A percentile compares a stretch with the other conserved stretches of the same genome.
phyloP scores from a whole-genome alignment of 2,113 vertebrate species.

The Notechis scutatus region DNA sequence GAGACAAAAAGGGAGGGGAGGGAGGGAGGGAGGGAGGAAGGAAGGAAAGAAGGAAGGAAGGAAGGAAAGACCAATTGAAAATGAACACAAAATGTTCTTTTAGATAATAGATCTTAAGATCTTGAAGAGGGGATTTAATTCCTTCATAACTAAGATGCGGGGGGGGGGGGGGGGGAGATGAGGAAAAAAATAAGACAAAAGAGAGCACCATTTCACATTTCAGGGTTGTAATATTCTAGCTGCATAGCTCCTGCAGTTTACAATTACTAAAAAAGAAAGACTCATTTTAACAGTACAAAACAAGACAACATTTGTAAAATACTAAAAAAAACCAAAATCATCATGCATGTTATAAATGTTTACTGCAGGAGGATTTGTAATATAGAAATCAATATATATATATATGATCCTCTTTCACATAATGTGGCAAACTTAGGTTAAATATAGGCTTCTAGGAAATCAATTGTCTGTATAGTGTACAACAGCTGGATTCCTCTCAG shows the following conservation, averaged over 20 bases:
- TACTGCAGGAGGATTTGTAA: constrained; percentile 84
- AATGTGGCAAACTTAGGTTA: constrained; percentile 94
- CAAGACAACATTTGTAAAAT: constrained; percentile 33
- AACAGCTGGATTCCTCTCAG: constrained; percentile 71
- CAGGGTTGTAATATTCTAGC: background rate
- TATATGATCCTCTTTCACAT: constrained; percentile 87
- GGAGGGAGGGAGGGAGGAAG: background rate
- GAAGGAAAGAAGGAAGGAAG: background rate
- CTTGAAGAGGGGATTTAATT: too few relatives aligned
- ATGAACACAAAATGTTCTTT: constrained; percentile 7
- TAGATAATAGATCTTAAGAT: background rate
- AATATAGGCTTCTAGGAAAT: constrained; percentile 94
- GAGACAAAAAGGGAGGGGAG: background rate
- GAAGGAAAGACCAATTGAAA: background rate
- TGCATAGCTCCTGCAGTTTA: background rate
- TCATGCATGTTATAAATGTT: constrained; percentile 67
- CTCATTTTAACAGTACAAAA: constrained; percentile 21
- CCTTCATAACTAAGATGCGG: too few relatives aligned
- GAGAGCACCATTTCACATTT: too few relatives aligned
- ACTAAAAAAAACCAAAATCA: constrained; percentile 44
- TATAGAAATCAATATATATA: constrained; percentile 87
- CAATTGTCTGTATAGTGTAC: constrained; percentile 84
- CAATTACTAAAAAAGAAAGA: constrained; percentile 1
- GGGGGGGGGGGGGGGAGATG: too few relatives aligned
- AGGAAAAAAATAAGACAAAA: too few relatives aligned